Base-by-base conservation (phyloP, 2,888 invertebrate genomes). In the Trissolcus japonicus region DNA sequence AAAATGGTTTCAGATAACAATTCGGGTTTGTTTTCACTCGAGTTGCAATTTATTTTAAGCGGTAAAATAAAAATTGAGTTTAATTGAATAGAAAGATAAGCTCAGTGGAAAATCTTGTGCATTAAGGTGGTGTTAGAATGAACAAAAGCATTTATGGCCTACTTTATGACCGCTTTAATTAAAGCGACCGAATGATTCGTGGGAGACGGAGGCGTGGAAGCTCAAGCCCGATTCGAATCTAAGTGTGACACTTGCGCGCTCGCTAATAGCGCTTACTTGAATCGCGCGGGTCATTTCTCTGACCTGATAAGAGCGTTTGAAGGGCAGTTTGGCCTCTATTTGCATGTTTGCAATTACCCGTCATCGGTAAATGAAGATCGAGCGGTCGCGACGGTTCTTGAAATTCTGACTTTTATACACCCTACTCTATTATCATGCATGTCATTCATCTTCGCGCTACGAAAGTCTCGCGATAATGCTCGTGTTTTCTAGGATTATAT, bases 161-260 rank as follows among this genome's bases (percentile, higher is more conserved):
- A 75, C 67, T 75, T 75, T 62, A 75, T 69, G 48, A 50, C 53
- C 46, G 68, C 65, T 55, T 76, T 76, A 76, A 76, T 76, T 76
- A 76, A 76, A 76, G 16, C 55, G 50, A 51, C 59, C 55, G 35
- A 59, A 60, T 63, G 43, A 53, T 76, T 65, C 63, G 69, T 65
- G 57, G 69, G 65, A 50, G 51, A 11, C 57, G 14, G 48, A 50
- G 74, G 53, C 63, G 46, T 74, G 62, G 54, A 29, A 51, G 25
- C 48, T 25, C 51, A 17, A 40, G 63, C 65, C 65, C 53, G 65
- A 65, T 43, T 76, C 63, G 61, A 76, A 69, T 59, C 75, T 76
- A 69, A 76, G 43, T 68, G 63, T 55, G 69, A 65, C 76, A 60
- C 62, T 76, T 65, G 69, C 59, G 69, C 59, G 48, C 56, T 61